Evolutionary conservation across 2,113 vertebrate species (phyloP).

Genomic region (Tretioscincus oriximinensis): DNA sequence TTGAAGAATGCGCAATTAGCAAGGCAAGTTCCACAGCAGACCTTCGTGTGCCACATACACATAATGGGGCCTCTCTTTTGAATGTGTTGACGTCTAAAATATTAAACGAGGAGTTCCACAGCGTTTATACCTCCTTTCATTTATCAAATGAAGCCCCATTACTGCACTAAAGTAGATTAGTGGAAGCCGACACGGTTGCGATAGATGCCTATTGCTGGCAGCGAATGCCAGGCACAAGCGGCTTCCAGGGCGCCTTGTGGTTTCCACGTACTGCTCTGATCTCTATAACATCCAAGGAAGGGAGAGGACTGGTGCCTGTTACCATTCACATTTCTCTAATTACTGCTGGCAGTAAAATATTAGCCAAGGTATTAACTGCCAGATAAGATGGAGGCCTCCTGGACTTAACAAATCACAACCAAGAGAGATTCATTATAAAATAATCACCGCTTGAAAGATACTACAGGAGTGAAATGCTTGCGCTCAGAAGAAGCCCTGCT

Average conservation of each 20-base stretch:
- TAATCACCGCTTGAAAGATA: neutral
- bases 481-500: conserved; percentile 15
- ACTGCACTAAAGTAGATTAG: neutral
- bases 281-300: neutral
- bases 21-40: too few relatives aligned
- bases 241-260: conserved; percentile 19
- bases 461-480: conserved; percentile 40
- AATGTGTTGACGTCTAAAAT: too few relatives aligned
- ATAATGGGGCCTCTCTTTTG: too few relatives aligned
- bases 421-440: conserved; percentile 25
- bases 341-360: conserved; percentile 48
- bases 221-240: neutral
- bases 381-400: conserved; percentile 38
- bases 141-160: neutral
- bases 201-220: accelerated
- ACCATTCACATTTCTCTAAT: conserved; percentile 38
- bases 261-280: conserved; percentile 26
- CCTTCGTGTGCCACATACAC: too few relatives aligned
- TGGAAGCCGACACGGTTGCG: too few relatives aligned
- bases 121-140: neutral
- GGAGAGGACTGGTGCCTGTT: conserved; percentile 26
- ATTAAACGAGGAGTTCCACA: too few relatives aligned
- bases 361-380: conserved; percentile 2
- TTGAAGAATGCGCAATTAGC: too few relatives aligned
- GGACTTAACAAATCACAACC: conserved; percentile 16